These are phyloP conservation scores for Ryuthela nishihirai DNA, from an alignment of 2,888 invertebrate species.

Conservation along the genomic window DNA sequence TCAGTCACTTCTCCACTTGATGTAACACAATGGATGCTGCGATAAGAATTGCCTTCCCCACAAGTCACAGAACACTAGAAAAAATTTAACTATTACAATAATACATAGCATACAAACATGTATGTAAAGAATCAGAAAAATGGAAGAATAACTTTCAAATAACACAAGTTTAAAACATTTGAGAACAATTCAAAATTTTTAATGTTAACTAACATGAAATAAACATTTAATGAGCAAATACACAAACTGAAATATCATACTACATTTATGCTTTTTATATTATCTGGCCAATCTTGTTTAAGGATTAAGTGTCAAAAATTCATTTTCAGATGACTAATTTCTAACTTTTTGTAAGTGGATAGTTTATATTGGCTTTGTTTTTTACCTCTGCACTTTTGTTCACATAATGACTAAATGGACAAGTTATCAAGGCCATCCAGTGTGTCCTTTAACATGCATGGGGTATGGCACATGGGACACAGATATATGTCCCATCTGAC, in stretches of 20 bases:
- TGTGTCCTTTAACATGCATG: too few relatives aligned
- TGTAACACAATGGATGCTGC: slow-evolving; percentile 15
- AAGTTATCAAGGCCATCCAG: too few relatives aligned
- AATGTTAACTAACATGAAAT: not conserved
- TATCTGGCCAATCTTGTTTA: not conserved
- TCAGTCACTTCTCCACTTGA: slow-evolving; percentile 7
- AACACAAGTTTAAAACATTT: not conserved
- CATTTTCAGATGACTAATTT: too few relatives aligned
- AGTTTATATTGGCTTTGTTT: too few relatives aligned
- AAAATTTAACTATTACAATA: not conserved
- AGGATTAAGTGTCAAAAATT: too few relatives aligned
- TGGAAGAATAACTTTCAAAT: not conserved
- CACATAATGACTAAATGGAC: too few relatives aligned
- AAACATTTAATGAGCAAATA: not conserved
- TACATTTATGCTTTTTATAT: too few relatives aligned
- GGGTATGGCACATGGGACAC: too few relatives aligned
- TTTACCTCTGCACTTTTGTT: too few relatives aligned
- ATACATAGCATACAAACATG: not conserved
- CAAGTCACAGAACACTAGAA: slow-evolving; percentile 25
- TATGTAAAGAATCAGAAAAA: not conserved
- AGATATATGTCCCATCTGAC: too few relatives aligned
- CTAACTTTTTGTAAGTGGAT: too few relatives aligned
- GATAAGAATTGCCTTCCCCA: slow-evolving; percentile 15
- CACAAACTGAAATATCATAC: too few relatives aligned
- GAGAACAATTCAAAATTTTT: not conserved